Percentiles rank a stretch among this genome's conserved stretches.
Conservation (phyloP, 1,140 invertebrate species). For the Drusus annulatus region DNA sequence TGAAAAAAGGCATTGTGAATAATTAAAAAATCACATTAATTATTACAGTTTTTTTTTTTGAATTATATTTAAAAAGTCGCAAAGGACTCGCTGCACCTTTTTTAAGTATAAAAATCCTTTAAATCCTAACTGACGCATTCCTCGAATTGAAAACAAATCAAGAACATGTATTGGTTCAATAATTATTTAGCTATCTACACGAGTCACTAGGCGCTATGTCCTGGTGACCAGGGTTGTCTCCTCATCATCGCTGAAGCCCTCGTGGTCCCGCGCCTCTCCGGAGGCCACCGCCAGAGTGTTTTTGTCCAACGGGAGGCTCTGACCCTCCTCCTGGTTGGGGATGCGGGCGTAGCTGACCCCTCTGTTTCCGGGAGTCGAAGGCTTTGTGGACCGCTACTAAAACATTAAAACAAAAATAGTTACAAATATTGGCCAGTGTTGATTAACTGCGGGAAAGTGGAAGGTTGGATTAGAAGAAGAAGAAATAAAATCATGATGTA, state of each 20-base stretch:
- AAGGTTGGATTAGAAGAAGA: no score
- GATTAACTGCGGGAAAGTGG: no score
- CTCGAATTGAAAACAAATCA: constrained; percentile 31
- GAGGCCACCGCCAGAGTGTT: constrained; percentile 27
- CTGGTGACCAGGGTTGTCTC: constrained; percentile 50
- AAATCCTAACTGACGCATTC: constrained; percentile 9
- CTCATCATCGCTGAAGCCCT: constrained; percentile 41
- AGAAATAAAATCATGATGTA: no score
- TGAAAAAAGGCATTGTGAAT: neutral
- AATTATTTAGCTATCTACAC: constrained; percentile 56
- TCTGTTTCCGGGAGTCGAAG: constrained; percentile 28
- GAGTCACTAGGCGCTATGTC: constrained; percentile 53
- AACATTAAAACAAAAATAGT: constrained; percentile 9
- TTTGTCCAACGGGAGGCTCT: constrained; percentile 23
- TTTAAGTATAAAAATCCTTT: constrained; percentile 40
- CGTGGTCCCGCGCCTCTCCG: constrained; percentile 21
- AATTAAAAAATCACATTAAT: constrained; percentile 16
- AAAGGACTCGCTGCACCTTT: neutral
- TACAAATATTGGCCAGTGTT: no score
- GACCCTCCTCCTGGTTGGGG: constrained; percentile 47
- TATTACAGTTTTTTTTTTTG: neutral
- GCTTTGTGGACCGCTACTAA: constrained; percentile 45
- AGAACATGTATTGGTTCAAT: constrained; percentile 38
- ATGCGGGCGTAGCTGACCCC: constrained; percentile 54
- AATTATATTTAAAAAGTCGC: constrained; percentile 23